Percentiles rank a stretch among this genome's conserved stretches.
Conservation (phyloP, 2,797 vertebrate genomes). For the Sebastes cheni region DNA sequence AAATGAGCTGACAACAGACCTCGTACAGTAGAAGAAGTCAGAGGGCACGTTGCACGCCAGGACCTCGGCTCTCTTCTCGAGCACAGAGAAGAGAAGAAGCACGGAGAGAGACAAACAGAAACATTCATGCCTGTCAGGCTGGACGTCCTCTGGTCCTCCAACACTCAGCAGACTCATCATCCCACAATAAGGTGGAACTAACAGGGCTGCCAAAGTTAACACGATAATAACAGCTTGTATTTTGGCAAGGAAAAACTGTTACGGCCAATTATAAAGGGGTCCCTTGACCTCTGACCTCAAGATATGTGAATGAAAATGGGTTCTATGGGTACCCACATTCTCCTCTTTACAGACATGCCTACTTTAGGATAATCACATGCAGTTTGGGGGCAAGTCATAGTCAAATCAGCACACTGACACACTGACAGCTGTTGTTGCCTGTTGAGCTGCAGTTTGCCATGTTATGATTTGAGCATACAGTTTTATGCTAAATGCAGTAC, state of each 20-base stretch:
- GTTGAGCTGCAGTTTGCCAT: too few relatives aligned
- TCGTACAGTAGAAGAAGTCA: not conserved
- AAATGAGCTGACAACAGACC: not conserved
- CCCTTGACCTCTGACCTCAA: too few relatives aligned
- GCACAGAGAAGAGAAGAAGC: not conserved
- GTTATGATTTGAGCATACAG: too few relatives aligned
- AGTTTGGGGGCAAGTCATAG: too few relatives aligned
- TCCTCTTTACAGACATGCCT: too few relatives aligned
- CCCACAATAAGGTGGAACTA: not conserved
- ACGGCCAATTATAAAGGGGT: accelerated
- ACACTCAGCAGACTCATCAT: not conserved
- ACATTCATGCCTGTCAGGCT: not conserved
- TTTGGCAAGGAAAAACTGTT: too few relatives aligned
- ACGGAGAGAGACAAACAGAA: not conserved
- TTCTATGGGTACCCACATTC: too few relatives aligned
- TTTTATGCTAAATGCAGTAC: too few relatives aligned
- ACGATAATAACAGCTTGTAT: not conserved
- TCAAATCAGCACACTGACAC: too few relatives aligned
- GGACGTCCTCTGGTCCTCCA: not conserved
- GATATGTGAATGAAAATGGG: too few relatives aligned
- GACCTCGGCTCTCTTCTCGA: not conserved
- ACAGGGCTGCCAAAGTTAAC: not conserved
- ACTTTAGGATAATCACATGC: too few relatives aligned
- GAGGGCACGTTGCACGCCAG: not conserved
- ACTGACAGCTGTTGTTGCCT: too few relatives aligned